Evolutionary conservation across 2,888 invertebrate genomes (phyloP).

Genomic region (Ferdinandea cuprea): DNA sequence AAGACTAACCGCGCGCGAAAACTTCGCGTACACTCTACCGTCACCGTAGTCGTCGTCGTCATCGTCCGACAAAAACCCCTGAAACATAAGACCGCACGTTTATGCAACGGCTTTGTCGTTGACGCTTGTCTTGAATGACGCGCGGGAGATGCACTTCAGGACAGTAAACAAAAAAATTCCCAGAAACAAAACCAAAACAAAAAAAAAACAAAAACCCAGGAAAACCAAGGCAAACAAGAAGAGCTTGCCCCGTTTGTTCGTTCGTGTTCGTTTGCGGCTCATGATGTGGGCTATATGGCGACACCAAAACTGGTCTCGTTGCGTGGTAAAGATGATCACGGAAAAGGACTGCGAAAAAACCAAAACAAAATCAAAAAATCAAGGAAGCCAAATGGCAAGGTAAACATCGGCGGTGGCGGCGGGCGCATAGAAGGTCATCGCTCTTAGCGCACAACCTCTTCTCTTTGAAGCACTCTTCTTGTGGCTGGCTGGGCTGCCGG

Average conservation of each 20-base stretch:
- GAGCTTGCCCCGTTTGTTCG: slow-evolving; percentile 32
- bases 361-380: slow-evolving; percentile 50
- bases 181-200: slow-evolving; percentile 19
- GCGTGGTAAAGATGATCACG: slow-evolving; percentile 45
- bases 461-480: slow-evolving; percentile 6
- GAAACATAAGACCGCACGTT: slow-evolving; percentile 39
- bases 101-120: slow-evolving; percentile 35
- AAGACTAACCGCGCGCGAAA: slow-evolving; percentile 56
- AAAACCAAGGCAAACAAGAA: slow-evolving; percentile 72
- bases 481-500: slow-evolving; percentile 20
- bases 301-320: slow-evolving; percentile 60
- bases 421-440: slow-evolving; percentile 73
- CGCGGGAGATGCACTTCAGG: slow-evolving; percentile 52
- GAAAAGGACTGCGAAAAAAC: slow-evolving; percentile 48
- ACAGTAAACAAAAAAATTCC: neutral
- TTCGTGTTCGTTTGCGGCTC: no score
- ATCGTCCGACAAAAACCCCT: slow-evolving; percentile 19
- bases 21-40: slow-evolving; percentile 36
- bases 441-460: slow-evolving; percentile 46
- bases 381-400: slow-evolving; percentile 72
- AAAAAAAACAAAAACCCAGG: slow-evolving; percentile 59
- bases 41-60: no score
- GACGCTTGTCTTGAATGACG: slow-evolving; percentile 56
- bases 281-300: slow-evolving; percentile 50
- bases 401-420: slow-evolving; percentile 65